Base-by-base conservation (phyloP, 2,113 vertebrate genomes). In the Anarrhichthys ocellatus region DNA sequence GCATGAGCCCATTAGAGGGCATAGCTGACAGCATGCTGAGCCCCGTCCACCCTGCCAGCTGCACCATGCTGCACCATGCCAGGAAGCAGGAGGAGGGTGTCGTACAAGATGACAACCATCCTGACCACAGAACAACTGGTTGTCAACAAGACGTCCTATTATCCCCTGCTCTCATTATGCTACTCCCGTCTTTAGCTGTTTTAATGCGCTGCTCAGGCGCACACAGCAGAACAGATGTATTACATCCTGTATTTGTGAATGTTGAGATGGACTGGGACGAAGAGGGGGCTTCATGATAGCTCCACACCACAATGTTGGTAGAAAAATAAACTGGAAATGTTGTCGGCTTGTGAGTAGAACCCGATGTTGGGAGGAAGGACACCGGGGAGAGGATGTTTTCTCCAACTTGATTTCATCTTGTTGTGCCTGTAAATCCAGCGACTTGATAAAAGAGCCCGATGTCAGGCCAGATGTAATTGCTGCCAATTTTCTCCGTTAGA, bases 401-500 rank as follows among this genome's bases (percentile, higher is more conserved):
- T 42, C 46, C 1, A 63, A 59, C 46, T 50, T 22, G 71, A 70
- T 72, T 85, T 63, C 29, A 7, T 56, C 67, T 24, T 59, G 9
- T 77, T 54, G 40, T 78, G 68, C 46, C 42, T 80, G 56, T 76
- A 82, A 88, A 85, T 88, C 59, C 67, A 67, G 65, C 18, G 69
- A 76, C 69, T 80, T 76, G 70, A 84, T 70, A 68, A 76, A 81
- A 80, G 40, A 80, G 36, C 36, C 40, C 34, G 48, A 14, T 84
- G 73, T 85, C 78, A 64, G 71, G 74, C 54, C 6, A 13, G 70
- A 74, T 78, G 77, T 88, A 91, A 90, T 86, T 88, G 80, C 72
- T 54, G 75, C 52, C 88, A 86, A 79, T 90, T 90, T 81, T 84
- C 78, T 79, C 82, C 73, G 83, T 75, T 75, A 87, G 63, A 48